phyloP scores from a whole-genome alignment of 2,113 vertebrate species.

The Indri indri region DNA sequence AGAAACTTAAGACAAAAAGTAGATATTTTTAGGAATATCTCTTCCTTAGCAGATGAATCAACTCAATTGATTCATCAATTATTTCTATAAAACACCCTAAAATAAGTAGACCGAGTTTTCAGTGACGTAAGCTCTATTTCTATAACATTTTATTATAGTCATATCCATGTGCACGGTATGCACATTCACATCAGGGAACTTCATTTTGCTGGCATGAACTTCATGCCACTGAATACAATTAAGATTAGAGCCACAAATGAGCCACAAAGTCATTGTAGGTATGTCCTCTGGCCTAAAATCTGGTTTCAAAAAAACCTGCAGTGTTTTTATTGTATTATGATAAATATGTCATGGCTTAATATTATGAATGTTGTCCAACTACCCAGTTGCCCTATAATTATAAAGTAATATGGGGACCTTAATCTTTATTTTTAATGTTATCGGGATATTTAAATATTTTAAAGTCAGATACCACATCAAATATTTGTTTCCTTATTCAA shows the following conservation, averaged over 20 bases:
- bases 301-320: background rate
- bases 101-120: background rate
- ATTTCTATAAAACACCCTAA: constrained; percentile 4
- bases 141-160: background rate
- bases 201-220: background rate
- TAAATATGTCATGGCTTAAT: background rate
- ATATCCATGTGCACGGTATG: background rate
- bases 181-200: background rate
- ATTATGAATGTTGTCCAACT: background rate
- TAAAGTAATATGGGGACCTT: background rate
- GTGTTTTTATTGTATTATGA: background rate
- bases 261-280: constrained; percentile 5
- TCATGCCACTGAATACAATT: background rate
- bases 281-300: background rate
- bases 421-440: background rate
- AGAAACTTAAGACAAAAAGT: background rate
- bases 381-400: background rate
- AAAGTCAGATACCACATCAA: background rate
- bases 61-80: background rate
- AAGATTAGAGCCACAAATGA: background rate
- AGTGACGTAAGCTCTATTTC: background rate
- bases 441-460: constrained; percentile 13
- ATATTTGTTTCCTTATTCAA: background rate
- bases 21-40: background rate
- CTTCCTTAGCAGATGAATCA: background rate